Evolutionary conservation across 2,113 vertebrate species (phyloP).

Genomic region (Trematocara macrostoma): DNA sequence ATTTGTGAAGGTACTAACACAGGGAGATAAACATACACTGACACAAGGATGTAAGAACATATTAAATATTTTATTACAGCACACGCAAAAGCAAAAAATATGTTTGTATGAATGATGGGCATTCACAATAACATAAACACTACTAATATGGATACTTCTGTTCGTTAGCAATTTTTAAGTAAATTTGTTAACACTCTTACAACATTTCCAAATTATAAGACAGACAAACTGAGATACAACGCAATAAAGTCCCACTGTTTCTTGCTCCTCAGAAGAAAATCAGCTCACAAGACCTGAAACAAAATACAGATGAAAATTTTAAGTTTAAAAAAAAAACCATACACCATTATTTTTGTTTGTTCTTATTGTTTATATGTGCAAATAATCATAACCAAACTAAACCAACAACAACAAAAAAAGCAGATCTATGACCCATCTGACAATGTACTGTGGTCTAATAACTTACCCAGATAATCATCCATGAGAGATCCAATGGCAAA

Average conservation of each 20-base stretch:
- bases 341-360: background rate
- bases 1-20: background rate
- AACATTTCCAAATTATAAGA: background rate
- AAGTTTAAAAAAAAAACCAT: background rate
- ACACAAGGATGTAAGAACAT: background rate
- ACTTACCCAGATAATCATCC: constrained; percentile 89
- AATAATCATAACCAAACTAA: background rate
- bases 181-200: background rate
- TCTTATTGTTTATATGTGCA: background rate
- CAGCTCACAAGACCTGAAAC: constrained; percentile 75
- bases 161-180: background rate
- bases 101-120: background rate
- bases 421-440: background rate
- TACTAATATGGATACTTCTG: background rate
- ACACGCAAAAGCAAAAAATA: background rate
- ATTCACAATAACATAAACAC: background rate
- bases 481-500: constrained; percentile 92
- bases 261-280: background rate
- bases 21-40: background rate
- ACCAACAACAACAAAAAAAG: background rate
- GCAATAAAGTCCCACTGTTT: background rate
- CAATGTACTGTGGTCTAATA: background rate
- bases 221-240: background rate
- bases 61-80: constrained; percentile 40
- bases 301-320: background rate